A percentile compares a stretch with the other conserved stretches of the same genome.
phyloP scores from a whole-genome alignment of 2,888 invertebrate species.

The Aelia acuminata region DNA sequence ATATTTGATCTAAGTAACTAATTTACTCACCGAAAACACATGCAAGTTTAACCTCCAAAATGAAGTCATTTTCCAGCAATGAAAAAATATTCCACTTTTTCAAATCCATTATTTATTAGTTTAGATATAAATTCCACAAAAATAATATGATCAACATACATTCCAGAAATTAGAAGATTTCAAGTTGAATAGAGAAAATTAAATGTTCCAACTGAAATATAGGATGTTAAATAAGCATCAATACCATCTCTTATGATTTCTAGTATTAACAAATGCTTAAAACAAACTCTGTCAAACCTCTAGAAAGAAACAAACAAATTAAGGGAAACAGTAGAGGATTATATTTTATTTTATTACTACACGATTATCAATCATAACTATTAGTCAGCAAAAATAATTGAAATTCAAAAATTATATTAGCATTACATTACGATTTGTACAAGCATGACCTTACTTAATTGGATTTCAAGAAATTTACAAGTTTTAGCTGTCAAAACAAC shows the following conservation, averaged over 20 bases:
- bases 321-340: not conserved
- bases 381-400: not conserved
- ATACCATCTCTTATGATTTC: not conserved
- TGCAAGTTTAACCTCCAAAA: constrained; percentile 71
- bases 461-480: not conserved
- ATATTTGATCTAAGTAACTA: not conserved
- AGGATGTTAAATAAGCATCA: not conserved
- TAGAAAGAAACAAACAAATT: not conserved
- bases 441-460: constrained; percentile 15
- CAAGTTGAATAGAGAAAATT: not conserved
- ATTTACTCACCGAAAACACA: constrained; percentile 72
- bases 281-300: not conserved
- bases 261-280: not conserved
- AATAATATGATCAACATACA: constrained; percentile 39
- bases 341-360: not conserved
- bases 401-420: not conserved
- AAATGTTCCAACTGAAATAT: not conserved
- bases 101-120: constrained; percentile 68
- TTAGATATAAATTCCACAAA: not conserved
- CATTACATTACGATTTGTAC: not conserved
- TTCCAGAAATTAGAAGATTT: constrained; percentile 27
- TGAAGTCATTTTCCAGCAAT: constrained; percentile 72
- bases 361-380: not conserved
- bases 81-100: constrained; percentile 75
- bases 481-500: constrained; percentile 7